These are phyloP conservation scores for Camelus dromedarius DNA, from an alignment of 2,113 vertebrate species.

Conservation along the genomic window DNA sequence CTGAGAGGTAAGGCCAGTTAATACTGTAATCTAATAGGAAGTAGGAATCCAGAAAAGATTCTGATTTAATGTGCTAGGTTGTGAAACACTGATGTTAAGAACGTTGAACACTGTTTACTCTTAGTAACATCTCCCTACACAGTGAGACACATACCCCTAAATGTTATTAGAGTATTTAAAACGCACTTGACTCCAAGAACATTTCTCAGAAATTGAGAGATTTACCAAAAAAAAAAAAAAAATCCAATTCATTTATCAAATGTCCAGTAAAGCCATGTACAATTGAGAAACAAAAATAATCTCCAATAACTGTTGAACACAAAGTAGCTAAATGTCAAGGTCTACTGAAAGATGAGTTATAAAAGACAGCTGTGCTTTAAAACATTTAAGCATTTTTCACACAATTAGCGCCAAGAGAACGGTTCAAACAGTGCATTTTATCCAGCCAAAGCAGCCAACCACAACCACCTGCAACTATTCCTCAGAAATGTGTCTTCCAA, in stretches of 20 bases:
- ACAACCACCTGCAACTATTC: constrained; percentile 67
- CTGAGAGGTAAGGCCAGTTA: not conserved
- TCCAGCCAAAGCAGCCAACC: constrained; percentile 40
- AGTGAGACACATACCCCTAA: not conserved
- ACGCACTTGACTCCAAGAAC: constrained; percentile 14
- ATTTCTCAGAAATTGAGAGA: constrained; percentile 14
- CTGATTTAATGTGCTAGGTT: constrained; percentile 47
- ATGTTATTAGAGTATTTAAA: constrained; percentile 9
- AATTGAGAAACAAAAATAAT: constrained; percentile 44
- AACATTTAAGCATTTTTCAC: constrained; percentile 42
- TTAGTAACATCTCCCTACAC: constrained; percentile 12
- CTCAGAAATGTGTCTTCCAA: constrained; percentile 57
- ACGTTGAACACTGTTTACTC: not conserved
- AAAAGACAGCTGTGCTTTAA: constrained; percentile 51
- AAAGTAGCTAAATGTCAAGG: constrained; percentile 58
- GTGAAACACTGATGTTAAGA: constrained; percentile 35
- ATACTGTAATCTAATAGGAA: constrained; percentile 8
- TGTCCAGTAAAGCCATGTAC: constrained; percentile 32
- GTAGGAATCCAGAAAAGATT: constrained; percentile 34
- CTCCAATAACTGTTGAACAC: constrained; percentile 39
- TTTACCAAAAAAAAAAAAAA: not conserved
- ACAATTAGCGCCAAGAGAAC: constrained; percentile 21
- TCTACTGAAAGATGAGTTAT: not conserved
- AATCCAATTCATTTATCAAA: constrained; percentile 20
- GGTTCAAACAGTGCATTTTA: constrained; percentile 40